Base-by-base conservation (phyloP, 1,140 invertebrate genomes). In the Andrena cerasifolii region DNA sequence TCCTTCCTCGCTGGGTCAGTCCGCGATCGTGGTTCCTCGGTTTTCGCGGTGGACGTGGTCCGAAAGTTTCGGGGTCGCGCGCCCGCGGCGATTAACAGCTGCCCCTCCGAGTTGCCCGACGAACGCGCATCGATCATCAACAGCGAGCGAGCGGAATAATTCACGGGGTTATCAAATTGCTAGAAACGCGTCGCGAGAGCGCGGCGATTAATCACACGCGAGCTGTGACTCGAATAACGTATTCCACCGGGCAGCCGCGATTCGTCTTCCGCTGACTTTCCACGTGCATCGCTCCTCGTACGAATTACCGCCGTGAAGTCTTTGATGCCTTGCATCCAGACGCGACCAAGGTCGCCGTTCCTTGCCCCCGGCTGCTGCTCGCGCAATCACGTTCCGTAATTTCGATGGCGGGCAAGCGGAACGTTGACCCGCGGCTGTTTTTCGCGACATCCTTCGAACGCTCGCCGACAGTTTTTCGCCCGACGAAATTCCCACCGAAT, bases 91-190 rank as follows among this genome's bases (percentile, higher is more conserved):
- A 24, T 0, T n/a, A 53, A 10, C n/a, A 12, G 21, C 10, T 21
- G 8, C 12, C 36, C 33, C 3, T 3, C 3, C n/a, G n/a, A 51
- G 10, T 8, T 31, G n/a, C 18, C 21, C 8, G 26, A 47, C 10
- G 21, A 49, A 72, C n/a, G n/a, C 40, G n/a, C 59, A 53, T 74
- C 71, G 59, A 74, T 74, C 47, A 74, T 4, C 16, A 24, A 2
- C 18, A 40, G n/a, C 21, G 31, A 24, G 7, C 24, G 31, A 36
- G 12, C 21, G 21, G n/a, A n/a, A 61, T 72, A 49, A 72, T 72
- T 72, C 68, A 53, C 24, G 33, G n/a, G n/a, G 31, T 53, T 65
- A 74, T 65, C 71, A 43, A 53, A 65, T 74, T 62, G 47, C 21
- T 14, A 31, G 33, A 62, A 65, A 65, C 59, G 47, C 71, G 71